These are phyloP conservation scores for Icerya purchasi DNA, from an alignment of 2,888 invertebrate species.

Conservation along the genomic window DNA sequence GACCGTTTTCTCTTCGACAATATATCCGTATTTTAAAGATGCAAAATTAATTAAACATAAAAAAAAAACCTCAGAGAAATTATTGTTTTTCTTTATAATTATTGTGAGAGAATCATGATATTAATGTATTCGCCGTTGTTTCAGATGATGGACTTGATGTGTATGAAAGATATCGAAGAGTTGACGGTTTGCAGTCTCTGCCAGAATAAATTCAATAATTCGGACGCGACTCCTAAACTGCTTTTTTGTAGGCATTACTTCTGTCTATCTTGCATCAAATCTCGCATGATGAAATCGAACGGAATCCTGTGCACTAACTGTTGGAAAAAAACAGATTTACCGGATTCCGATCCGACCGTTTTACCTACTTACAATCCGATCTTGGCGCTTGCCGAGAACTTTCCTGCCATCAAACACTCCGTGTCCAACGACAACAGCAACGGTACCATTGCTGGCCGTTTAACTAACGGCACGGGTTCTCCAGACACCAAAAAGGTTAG, in stretches of 20 bases:
- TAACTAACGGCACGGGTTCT: not conserved
- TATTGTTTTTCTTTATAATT: too few species aligned
- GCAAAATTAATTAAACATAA: too few species aligned
- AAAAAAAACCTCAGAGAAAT: too few species aligned
- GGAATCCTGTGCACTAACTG: constrained; percentile 50
- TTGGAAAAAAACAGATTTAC: constrained; percentile 48
- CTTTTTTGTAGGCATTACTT: constrained; percentile 56
- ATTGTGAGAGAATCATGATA: too few species aligned
- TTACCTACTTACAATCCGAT: constrained; percentile 46
- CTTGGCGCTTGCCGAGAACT: constrained; percentile 40
- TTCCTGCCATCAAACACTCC: constrained; percentile 26
- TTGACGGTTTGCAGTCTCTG: constrained; percentile 52
- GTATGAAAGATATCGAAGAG: constrained; percentile 37
- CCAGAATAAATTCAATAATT: constrained; percentile 50
- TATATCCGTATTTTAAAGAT: too few species aligned
- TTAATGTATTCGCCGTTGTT: too few species aligned
- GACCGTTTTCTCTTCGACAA: too few species aligned
- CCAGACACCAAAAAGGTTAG: not conserved
- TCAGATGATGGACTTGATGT: constrained; percentile 23
- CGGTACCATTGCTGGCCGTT: constrained; percentile 22
- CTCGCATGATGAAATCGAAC: constrained; percentile 38
- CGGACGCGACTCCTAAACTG: constrained; percentile 47
- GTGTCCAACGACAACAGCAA: constrained; percentile 31
- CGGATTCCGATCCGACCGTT: constrained; percentile 41
- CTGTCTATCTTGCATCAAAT: constrained; percentile 49